Evolutionary conservation across 2,888 invertebrate genomes (phyloP), one percentile per base, ranked within the genome.

Genomic region (Frankliniella intonsa): DNA sequence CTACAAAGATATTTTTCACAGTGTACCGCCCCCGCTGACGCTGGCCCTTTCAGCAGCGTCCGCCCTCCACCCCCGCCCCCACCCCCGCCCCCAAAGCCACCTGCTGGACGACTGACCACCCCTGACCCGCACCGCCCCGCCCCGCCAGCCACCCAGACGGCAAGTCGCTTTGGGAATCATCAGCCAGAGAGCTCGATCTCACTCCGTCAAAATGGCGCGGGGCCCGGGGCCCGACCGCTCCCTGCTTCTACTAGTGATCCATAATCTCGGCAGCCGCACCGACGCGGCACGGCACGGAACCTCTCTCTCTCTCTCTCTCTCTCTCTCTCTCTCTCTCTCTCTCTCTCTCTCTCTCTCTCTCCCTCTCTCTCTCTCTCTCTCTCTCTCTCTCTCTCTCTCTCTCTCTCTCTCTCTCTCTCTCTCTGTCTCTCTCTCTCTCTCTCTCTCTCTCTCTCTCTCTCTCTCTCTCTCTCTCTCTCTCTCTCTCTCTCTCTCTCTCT

Each of bases 131-230:
- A 9, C 51, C 51, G 51, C 51, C 55, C 55, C 55, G 55, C 55
- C 55, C 55, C 55, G 3, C 3, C 55, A 5, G 12, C 55, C 14
- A 14, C 14, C 0, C 55, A 14, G 17, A 14, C 55, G 14, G 14
- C 14, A 10, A 10, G 55, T 55, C 69, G 69, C 69, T 69, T 69
- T 69, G 69, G 69, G 69, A n/a, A 69, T 69, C 69, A 76, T 76
- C 69, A 76, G 3, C 22, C 69, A 25, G 25, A 76, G 25, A 76
- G 69, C 69, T 76, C 69, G 22, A 76, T 76, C 69, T 76, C 69
- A 76, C 69, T 76, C 69, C n/a, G 69, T 76, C 69, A 76, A 76
- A 76, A 76, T 22, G 69, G 69, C 12, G 17, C 62, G 62, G 62
- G 9, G 69, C 25, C 69, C 22, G 69, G n/a, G 69, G 69, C 69